Conservation (phyloP, 2,888 invertebrate genomes). For the Orgyia antiqua region DNA sequence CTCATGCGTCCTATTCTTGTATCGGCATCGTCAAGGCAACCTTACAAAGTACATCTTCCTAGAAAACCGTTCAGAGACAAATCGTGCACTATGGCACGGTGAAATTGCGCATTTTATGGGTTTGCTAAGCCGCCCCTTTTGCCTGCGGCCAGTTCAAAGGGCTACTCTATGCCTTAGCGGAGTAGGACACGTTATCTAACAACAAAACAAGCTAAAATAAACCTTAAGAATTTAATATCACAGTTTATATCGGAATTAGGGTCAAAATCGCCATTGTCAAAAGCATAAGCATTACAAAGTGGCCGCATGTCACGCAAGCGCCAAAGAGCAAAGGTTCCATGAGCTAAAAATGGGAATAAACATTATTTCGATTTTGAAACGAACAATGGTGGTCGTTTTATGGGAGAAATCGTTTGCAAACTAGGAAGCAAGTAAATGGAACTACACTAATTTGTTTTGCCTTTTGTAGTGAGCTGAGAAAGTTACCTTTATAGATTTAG, state of each 20-base stretch:
- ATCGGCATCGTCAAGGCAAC: no score
- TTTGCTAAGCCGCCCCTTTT: constrained; percentile 37
- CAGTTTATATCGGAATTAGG: constrained; percentile 9
- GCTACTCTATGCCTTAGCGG: constrained; percentile 41
- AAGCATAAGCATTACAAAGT: constrained; percentile 37
- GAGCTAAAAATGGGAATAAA: constrained; percentile 63
- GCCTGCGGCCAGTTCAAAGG: constrained; percentile 66
- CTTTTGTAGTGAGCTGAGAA: constrained; percentile 57
- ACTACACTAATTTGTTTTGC: constrained; percentile 64
- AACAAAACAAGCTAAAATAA: constrained; percentile 15
- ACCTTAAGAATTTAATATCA: constrained; percentile 14
- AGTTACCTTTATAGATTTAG: constrained; percentile 42
- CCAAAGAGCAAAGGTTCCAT: constrained; percentile 57
- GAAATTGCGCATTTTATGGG: constrained; percentile 52
- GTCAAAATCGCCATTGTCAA: constrained; percentile 28
- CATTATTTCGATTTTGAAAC: constrained; percentile 38
- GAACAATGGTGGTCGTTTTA: constrained; percentile 43
- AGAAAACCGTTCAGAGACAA: constrained; percentile 41
- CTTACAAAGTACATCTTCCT: constrained; percentile 35
- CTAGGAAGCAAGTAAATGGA: constrained; percentile 53
- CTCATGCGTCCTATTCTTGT: no score
- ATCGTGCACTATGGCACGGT: constrained; percentile 46
- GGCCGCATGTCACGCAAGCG: constrained; percentile 44
- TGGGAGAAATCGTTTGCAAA: constrained; percentile 49
- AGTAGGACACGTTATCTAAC: constrained; percentile 31